Conservation (phyloP, 2,797 vertebrate genomes). For the Poecile montanus region DNA sequence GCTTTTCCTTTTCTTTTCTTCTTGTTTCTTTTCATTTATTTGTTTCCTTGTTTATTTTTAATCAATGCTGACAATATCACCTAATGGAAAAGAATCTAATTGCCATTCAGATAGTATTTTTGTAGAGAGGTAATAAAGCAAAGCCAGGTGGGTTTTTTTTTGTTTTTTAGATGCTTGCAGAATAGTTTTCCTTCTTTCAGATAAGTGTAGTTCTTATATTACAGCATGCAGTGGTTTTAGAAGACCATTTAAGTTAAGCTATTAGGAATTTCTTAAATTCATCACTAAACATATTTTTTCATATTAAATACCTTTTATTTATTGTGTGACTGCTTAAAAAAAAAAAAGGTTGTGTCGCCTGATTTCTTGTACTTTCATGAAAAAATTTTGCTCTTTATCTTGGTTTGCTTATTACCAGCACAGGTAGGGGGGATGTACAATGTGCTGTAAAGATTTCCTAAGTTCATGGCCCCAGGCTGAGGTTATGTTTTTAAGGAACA, state of each 20-base stretch:
- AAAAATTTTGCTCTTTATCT: neutral
- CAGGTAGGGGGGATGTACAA: neutral
- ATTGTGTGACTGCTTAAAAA: neutral
- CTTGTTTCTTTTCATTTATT: fast-evolving
- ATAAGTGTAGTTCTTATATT: neutral
- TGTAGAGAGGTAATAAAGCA: neutral
- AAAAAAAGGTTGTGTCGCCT: neutral
- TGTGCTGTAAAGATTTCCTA: neutral
- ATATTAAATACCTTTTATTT: neutral
- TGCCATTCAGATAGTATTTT: neutral
- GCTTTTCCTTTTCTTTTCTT: fast-evolving
- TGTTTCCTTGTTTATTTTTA: neutral
- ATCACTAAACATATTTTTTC: neutral
- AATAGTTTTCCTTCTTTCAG: neutral
- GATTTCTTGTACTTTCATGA: neutral
- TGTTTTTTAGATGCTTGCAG: neutral
- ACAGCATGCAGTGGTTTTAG: neutral
- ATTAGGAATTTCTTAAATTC: neutral
- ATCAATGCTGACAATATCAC: neutral
- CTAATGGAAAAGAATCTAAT: neutral
- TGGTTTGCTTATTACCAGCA: neutral
- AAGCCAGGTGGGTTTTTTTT: neutral
- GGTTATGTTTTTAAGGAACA: neutral
- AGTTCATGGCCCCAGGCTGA: neutral
- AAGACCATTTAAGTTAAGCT: neutral